Conservation (phyloP, 2,797 vertebrate species). For the Gastrophryne carolinensis region DNA sequence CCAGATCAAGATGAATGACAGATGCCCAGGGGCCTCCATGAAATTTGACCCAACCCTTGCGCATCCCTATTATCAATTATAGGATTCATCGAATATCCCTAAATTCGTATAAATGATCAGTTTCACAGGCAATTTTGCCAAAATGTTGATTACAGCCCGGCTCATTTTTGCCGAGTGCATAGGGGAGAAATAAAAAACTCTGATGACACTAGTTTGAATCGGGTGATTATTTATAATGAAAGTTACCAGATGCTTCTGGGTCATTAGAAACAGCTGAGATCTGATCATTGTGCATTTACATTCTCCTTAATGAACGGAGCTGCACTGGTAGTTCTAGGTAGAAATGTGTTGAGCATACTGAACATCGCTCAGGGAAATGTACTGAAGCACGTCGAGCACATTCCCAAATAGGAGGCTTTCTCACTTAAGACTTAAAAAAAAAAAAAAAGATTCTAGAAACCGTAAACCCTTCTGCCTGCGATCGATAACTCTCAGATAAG, state of each 20-base stretch:
- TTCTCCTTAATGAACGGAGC: slow-evolving; percentile 32
- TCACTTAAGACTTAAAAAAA: not conserved
- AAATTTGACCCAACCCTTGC: too few relatives aligned
- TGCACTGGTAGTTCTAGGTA: slow-evolving; percentile 2
- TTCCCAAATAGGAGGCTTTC: not conserved
- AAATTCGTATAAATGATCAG: too few relatives aligned
- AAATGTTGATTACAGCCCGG: slow-evolving; percentile 23
- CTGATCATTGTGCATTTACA: slow-evolving; percentile 38
- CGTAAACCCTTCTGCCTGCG: not conserved
- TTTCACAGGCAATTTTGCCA: not conserved
- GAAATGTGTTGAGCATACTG: slow-evolving; percentile 7
- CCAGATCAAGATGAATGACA: too few relatives aligned
- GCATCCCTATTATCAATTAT: too few relatives aligned
- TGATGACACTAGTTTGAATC: slow-evolving; percentile 31
- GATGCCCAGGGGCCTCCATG: too few relatives aligned
- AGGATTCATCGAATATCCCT: too few relatives aligned
- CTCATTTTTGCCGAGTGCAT: not conserved
- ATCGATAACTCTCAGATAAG: not conserved
- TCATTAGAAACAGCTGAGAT: slow-evolving; percentile 45
- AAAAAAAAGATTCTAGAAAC: not conserved
- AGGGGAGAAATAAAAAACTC: slow-evolving; percentile 2
- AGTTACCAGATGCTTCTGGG: slow-evolving; percentile 46
- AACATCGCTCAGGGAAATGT: slow-evolving; percentile 21
- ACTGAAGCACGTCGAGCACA: not conserved
- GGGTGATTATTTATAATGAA: slow-evolving; percentile 51